Conservation (phyloP, 2,797 vertebrate genomes). For the Stomatorhinus walkeri region DNA sequence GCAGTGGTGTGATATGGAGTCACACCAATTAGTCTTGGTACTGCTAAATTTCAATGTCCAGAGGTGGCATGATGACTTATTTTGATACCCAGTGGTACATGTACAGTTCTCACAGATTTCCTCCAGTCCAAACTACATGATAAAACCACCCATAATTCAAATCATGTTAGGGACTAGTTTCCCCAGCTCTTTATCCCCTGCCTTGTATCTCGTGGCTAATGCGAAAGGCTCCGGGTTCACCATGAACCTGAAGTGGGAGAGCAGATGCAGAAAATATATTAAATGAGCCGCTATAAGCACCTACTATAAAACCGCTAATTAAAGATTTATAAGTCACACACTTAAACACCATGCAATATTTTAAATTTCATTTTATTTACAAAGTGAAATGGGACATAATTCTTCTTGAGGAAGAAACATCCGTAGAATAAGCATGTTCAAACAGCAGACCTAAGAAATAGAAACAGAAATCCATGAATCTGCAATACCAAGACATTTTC, state of each 20-base stretch:
- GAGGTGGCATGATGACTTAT: not conserved
- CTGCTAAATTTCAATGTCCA: not conserved
- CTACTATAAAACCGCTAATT: not conserved
- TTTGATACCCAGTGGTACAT: not conserved
- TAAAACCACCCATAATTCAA: not conserved
- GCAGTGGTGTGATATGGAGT: not conserved
- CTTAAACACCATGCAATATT: slow-evolving; percentile 27
- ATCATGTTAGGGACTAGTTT: not conserved
- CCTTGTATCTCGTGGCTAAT: not conserved
- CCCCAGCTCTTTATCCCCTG: not conserved
- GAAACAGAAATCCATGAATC: not conserved
- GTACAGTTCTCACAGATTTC: not conserved
- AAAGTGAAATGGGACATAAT: slow-evolving; percentile 59
- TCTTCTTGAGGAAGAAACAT: slow-evolving; percentile 44
- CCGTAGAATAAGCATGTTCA: slow-evolving; percentile 53
- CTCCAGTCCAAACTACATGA: not conserved
- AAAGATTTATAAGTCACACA: not conserved
- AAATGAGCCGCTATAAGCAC: not conserved
- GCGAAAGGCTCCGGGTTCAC: not conserved
- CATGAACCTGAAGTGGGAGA: not conserved
- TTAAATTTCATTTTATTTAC: slow-evolving; percentile 76
- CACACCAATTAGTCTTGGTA: not conserved
- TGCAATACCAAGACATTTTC: not conserved
- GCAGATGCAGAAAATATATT: not conserved
- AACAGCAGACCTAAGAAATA: slow-evolving; percentile 52